phyloP scores from a whole-genome alignment of 2,888 invertebrate genomes.

The Heteromyza rotundicornis region DNA sequence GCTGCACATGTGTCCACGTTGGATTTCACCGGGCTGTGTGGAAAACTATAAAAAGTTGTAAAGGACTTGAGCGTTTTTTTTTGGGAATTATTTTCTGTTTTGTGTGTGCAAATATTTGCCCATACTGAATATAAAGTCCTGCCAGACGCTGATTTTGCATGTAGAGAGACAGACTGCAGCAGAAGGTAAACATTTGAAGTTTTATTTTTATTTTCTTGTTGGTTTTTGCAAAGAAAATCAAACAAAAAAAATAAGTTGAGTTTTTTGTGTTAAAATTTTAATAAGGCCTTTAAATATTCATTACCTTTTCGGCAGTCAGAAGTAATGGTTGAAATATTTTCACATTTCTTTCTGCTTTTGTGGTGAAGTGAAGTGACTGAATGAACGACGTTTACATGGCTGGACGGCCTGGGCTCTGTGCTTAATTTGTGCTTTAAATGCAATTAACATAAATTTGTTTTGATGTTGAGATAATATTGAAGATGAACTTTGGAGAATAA shows the following conservation, averaged over 20 bases:
- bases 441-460: background rate
- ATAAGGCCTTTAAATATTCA: conserved; percentile 3
- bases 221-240: too few species aligned
- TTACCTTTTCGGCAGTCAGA: background rate
- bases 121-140: conserved; percentile 25
- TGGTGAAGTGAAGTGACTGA: too few species aligned
- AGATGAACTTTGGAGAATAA: too few species aligned
- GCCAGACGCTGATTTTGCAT: background rate
- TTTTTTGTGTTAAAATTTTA: background rate
- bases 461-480: background rate
- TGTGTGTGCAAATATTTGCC: conserved; percentile 39
- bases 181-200: background rate
- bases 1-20: background rate
- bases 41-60: background rate
- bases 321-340: background rate
- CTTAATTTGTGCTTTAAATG: background rate
- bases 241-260: too few species aligned
- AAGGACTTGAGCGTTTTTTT: too few species aligned
- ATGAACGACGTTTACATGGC: background rate
- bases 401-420: background rate
- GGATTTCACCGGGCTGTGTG: background rate
- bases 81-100: too few species aligned
- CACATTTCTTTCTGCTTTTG: background rate
- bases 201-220: background rate
- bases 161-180: background rate